Evolutionary conservation across 2,113 vertebrate genomes (phyloP).

Genomic region (Phalacrocorax aristotelis): DNA sequence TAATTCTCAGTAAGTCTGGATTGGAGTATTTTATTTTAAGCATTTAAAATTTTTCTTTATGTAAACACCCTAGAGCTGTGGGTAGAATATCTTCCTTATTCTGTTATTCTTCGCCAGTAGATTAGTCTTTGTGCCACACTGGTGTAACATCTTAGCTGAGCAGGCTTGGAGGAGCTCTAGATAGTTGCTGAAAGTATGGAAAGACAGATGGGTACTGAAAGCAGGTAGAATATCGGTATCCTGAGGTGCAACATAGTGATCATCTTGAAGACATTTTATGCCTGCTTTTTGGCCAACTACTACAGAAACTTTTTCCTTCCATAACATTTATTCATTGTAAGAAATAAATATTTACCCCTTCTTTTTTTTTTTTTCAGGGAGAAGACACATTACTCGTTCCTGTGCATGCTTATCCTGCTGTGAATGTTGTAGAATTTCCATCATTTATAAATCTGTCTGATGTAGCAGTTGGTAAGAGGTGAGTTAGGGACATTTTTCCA

Average conservation of each 20-base stretch:
- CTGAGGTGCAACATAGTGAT: neutral
- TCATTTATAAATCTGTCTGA: constrained; percentile 82
- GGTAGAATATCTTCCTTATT: neutral
- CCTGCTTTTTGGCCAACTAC: neutral
- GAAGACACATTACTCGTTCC: constrained; percentile 89
- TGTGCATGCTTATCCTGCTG: constrained; percentile 88
- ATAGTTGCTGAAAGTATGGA: neutral
- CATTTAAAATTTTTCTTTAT: neutral
- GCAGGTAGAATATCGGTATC: neutral
- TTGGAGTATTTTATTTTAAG: neutral
- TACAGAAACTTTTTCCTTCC: neutral
- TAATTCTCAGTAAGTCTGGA: neutral
- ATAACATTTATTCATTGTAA: neutral
- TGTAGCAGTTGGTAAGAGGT: constrained; percentile 87
- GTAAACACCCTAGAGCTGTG: neutral
- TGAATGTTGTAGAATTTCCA: constrained; percentile 86
- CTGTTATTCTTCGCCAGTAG: neutral
- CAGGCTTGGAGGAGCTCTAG: neutral
- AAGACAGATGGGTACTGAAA: neutral
- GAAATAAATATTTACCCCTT: neutral
- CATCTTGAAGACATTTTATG: neutral
- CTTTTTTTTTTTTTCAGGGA: constrained; percentile 72
- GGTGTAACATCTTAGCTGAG: neutral
- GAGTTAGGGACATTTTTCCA: constrained; percentile 28
- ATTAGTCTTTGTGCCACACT: neutral